Conservation (phyloP, 1,140 invertebrate genomes). For the Heliconius hermathena region DNA sequence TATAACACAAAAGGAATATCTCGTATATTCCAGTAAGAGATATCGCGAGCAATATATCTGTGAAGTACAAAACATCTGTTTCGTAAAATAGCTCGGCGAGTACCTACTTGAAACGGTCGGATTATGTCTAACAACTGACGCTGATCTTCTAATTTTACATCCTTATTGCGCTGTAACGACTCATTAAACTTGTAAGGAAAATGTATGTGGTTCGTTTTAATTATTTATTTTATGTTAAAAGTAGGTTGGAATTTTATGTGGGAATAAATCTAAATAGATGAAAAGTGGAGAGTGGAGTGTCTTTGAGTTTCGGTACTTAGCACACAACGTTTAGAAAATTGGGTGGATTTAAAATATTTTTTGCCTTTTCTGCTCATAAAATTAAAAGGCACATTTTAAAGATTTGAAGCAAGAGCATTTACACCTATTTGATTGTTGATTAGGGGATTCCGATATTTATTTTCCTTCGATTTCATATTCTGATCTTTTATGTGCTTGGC, state of each 20-base stretch:
- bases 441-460: too few relatives aligned
- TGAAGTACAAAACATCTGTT: conserved; percentile 11
- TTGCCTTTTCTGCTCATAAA: too few relatives aligned
- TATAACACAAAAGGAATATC: background rate
- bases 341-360: too few relatives aligned
- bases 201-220: background rate
- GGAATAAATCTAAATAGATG: too few relatives aligned
- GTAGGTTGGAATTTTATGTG: background rate
- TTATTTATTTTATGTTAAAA: background rate
- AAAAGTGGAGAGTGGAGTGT: too few relatives aligned
- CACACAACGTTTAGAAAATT: too few relatives aligned
- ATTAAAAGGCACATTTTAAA: too few relatives aligned
- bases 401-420: too few relatives aligned
- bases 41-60: conserved; percentile 3
- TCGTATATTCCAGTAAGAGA: conserved; percentile 1
- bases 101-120: background rate
- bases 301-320: too few relatives aligned
- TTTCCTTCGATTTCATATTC: too few relatives aligned
- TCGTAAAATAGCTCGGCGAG: conserved; percentile 7
- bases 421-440: too few relatives aligned
- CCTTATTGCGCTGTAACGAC: conserved; percentile 7
- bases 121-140: conserved; percentile 23
- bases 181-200: conserved; percentile 6
- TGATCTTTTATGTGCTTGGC: too few relatives aligned
- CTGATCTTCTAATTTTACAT: conserved; percentile 28